These are phyloP conservation scores for Paradoxurus hermaphroditus DNA, from an alignment of 2,113 vertebrate genomes.

Conservation along the genomic window DNA sequence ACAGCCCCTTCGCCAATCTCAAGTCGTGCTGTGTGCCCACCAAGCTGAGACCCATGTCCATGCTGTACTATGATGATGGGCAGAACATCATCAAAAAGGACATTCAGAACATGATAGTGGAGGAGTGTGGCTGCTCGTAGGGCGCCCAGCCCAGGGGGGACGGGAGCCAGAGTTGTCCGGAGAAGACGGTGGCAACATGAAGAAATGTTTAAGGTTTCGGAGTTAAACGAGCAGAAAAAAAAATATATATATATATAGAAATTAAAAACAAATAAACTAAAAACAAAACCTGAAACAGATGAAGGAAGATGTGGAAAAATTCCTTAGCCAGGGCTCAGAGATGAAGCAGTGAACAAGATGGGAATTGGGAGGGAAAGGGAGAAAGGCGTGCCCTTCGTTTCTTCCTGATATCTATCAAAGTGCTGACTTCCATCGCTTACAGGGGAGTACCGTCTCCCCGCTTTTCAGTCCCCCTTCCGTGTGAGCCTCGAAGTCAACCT, in stretches of 20 bases:
- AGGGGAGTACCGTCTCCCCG: constrained; percentile 64
- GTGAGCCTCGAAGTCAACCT: constrained; percentile 76
- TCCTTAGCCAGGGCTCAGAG: constrained; percentile 76
- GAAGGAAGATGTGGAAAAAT: constrained; percentile 73
- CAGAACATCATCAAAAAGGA: constrained; percentile 99
- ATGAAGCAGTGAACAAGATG: constrained; percentile 53
- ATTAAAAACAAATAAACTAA: constrained; percentile 20
- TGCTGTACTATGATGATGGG: constrained; percentile 98
- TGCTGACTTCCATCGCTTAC: constrained; percentile 45
- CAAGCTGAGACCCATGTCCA: constrained; percentile 98
- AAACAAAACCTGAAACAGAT: constrained; percentile 69
- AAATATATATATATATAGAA: constrained; percentile 31
- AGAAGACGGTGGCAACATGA: constrained; percentile 54
- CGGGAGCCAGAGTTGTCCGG: constrained; percentile 28
- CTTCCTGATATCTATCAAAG: constrained; percentile 71
- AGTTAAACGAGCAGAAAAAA: constrained; percentile 66
- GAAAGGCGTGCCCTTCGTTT: constrained; percentile 73
- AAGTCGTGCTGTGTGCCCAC: constrained; percentile 97
- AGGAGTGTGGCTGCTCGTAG: constrained; percentile 98
- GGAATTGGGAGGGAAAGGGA: constrained; percentile 66
- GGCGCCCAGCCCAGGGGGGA: not conserved
- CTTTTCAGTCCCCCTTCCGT: constrained; percentile 69
- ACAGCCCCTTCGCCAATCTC: constrained; percentile 95
- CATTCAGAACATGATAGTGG: constrained; percentile 99
- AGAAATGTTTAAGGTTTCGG: constrained; percentile 71